Evolutionary conservation across 2,797 vertebrate species (phyloP).

Genomic region (Myioborus miniatus): DNA sequence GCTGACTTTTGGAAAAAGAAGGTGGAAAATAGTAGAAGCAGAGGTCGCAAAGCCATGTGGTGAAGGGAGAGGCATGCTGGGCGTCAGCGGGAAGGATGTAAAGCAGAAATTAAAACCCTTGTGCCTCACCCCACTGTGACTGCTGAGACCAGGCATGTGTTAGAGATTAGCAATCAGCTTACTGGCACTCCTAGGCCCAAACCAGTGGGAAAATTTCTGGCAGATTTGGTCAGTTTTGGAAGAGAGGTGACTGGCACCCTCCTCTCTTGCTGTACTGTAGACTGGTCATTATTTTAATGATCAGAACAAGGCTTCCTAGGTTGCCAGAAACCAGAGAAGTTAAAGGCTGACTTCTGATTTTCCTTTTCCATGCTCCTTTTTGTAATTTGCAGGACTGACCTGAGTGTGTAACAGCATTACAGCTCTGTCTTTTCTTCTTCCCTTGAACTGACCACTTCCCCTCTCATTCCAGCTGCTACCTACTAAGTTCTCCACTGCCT

Average conservation of each 20-base stretch:
- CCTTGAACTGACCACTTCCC: neutral
- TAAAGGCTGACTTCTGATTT: neutral
- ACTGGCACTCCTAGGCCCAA: neutral
- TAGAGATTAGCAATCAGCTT: neutral
- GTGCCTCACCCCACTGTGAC: neutral
- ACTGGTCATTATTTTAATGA: neutral
- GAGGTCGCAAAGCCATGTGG: neutral
- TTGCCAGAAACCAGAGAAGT: neutral
- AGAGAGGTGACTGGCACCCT: neutral
- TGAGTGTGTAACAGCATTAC: neutral
- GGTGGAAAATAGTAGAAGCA: neutral
- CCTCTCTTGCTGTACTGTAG: neutral
- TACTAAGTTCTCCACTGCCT: neutral
- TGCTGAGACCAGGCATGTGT: neutral
- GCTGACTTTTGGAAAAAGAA: neutral
- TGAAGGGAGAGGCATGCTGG: neutral
- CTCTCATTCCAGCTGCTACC: neutral
- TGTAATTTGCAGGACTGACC: neutral
- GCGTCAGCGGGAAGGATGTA: neutral
- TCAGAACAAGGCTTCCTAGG: neutral
- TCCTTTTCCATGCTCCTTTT: neutral
- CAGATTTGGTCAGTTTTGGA: neutral
- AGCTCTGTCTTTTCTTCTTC: neutral
- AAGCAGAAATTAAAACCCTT: neutral
- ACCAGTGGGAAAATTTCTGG: neutral